Evolutionary conservation across 2,888 invertebrate species (phyloP).

Genomic region (Melinopterus prodromus): DNA sequence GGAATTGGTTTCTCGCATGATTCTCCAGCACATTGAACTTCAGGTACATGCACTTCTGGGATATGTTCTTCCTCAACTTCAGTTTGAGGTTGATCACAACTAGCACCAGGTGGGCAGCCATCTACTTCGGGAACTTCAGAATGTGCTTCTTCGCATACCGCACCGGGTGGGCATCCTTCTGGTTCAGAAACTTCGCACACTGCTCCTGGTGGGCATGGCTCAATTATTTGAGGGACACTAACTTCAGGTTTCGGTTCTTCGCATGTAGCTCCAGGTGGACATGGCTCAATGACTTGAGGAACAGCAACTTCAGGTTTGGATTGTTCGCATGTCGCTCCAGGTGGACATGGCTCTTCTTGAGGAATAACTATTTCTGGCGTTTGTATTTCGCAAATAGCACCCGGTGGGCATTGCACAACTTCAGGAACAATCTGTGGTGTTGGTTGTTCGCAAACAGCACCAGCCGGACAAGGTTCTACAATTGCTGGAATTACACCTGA

Average conservation of each 20-base stretch:
- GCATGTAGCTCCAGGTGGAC: constrained; percentile 31
- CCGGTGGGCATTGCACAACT: constrained; percentile 9
- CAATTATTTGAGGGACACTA: constrained; percentile 34
- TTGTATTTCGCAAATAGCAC: constrained; percentile 15
- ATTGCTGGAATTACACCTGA: constrained; percentile 30
- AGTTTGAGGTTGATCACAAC: constrained; percentile 30
- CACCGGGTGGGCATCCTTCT: constrained; percentile 28
- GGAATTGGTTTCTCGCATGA: constrained; percentile 4
- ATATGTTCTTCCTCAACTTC: constrained; percentile 26
- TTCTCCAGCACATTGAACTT: constrained; percentile 20
- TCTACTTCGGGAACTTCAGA: constrained; percentile 30
- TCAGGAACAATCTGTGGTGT: constrained; percentile 39
- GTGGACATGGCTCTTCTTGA: constrained; percentile 27
- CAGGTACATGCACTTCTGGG: constrained; percentile 23
- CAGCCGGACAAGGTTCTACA: constrained; percentile 27
- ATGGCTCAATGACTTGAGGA: constrained; percentile 10
- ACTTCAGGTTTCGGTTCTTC: constrained; percentile 40
- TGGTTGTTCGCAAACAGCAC: constrained; percentile 32
- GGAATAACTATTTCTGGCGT: constrained; percentile 20
- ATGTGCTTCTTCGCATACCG: constrained; percentile 24
- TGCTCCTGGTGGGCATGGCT: constrained; percentile 27
- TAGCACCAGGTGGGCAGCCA: background rate
- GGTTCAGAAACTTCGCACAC: constrained; percentile 40
- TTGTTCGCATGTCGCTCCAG: constrained; percentile 19
- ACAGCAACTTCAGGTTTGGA: constrained; percentile 14